Base-by-base conservation (phyloP, 2,797 vertebrate species). In the Cuniculus paca region DNA sequence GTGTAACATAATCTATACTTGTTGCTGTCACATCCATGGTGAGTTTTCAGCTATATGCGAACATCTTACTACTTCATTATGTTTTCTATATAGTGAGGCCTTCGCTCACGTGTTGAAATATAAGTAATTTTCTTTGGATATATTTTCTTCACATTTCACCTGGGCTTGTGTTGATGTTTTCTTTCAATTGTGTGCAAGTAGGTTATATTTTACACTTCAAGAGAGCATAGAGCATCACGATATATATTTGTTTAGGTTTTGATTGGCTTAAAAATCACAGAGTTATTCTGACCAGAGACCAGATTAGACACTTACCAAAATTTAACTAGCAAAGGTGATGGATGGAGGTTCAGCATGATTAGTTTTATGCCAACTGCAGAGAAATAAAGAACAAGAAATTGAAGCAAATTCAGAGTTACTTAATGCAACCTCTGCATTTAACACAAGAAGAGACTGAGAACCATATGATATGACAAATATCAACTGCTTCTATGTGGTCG, bases 191-290 rank as follows among this genome's bases (percentile, higher is more conserved):
- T 81, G 4, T 50, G 6, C 65, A 89, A 74, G 39, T 45, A 42
- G 52, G 24, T 65, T 84, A 11, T 26, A 70, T 39, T 87, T 89
- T 89, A 92, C 56, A 84, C 58, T 86, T 94, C 82, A 94, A n/a
- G 5, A 56, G 9, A 63, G 28, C 80, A 36, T 58, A 84, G 48
- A 36, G 9, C 1, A 50, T 60, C 12, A 42, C 5, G 48, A 75
- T 50, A 9, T 50, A 9, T 54, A 50, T 56, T 94, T 24, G 7
- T 34, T 88, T 26, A 2, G 60, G 22, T 5, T 84, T 84, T 93
- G 50, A 68, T 19, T 83, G 61, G 17, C 14, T 75, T 87, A 86
- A 63, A 5, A 93, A 54, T 48, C 45, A 26, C 48, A 74, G 34
- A 26, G 26, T 61, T 72, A 70, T 48, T 92, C 2, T 80, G n/a